Evolutionary conservation across 1,140 invertebrate species (phyloP), one percentile per base, ranked within the genome.

Genomic region (Gerris buenoi): DNA sequence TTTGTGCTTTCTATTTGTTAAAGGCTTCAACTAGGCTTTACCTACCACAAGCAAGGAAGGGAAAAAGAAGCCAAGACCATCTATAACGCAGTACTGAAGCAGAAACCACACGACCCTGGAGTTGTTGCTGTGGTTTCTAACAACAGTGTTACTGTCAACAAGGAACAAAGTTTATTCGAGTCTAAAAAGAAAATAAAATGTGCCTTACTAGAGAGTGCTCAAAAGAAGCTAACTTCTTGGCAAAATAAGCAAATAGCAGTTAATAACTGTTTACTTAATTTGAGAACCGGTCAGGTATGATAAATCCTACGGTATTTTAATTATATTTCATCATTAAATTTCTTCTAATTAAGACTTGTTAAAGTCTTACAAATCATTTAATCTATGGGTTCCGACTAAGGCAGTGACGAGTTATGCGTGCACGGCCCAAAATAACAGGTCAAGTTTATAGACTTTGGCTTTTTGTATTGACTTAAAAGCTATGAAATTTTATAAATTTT

Each of bases 91-190:
- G 88, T 90, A 69, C 76, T 97, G 33, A 89, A 89, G 72, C 81
- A 85, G 61, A 89, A 89, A 74, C 85, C 88, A 0, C 84, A 86
- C 69, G 95, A 98, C 78, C 82, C 87, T 65, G 90, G 89, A 2
- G 75, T 97, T 5, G 81, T 89, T 3, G 95, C 94, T 22, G 91
- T 97, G 5, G 90, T 91, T 2, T 92, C 89, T 72, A 97, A 97
- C 76, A 98, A 98, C 79, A 81, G 93, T 15, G 89, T 95, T 13
- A 88, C 91, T 26, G 84, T 97, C 2, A 97, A 97, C 75, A 87
- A 88, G 76, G 94, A 96, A 76, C 90, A 94, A 73, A 98, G 97
- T 80, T 86, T 98, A 0, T 98, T 98, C 78, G 94, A 98, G 77
- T 96, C 93, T 0, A 94, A 95, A 75, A 97, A 97, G 73, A 89